phyloP scores from a whole-genome alignment of 2,113 vertebrate species.

The Nycticorax nycticorax region DNA sequence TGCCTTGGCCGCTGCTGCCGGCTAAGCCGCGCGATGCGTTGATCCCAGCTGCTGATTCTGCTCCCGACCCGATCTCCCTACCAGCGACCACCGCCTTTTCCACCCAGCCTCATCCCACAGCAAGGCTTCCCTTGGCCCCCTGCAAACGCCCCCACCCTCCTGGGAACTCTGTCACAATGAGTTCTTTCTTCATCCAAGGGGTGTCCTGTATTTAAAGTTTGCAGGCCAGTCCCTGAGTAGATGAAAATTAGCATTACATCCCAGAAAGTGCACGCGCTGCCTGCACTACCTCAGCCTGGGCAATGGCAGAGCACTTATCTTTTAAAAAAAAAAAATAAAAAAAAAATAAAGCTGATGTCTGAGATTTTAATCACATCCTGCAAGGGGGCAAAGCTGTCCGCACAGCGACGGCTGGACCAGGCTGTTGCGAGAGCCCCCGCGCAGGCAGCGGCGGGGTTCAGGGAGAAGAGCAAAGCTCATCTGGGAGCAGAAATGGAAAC shows the following conservation, averaged over 20 bases:
- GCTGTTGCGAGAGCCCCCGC: rapidly evolving
- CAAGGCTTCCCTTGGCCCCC: not conserved
- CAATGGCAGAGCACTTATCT: not conserved
- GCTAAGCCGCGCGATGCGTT: not conserved
- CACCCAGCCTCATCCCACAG: rapidly evolving
- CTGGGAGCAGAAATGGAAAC: not conserved
- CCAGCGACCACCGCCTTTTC: rapidly evolving
- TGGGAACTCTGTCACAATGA: rapidly evolving
- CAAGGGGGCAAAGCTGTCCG: not conserved
- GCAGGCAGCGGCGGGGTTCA: not conserved
- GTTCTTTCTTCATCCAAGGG: not conserved
- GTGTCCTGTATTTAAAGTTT: not conserved
- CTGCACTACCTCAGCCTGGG: rapidly evolving
- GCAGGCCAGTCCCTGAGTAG: not conserved
- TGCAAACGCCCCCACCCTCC: not conserved
- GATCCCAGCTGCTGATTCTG: not conserved
- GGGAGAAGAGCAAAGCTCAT: rapidly evolving
- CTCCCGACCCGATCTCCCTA: not conserved
- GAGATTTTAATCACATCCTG: not conserved
- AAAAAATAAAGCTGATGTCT: not conserved
- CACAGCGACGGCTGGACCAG: too few relatives aligned
- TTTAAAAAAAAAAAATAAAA: not conserved
- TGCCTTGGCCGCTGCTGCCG: not conserved
- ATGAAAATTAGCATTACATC: rapidly evolving
- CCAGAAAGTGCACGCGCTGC: not conserved